Conservation (phyloP, 2,113 vertebrate genomes). For the Agelaius phoeniceus region DNA sequence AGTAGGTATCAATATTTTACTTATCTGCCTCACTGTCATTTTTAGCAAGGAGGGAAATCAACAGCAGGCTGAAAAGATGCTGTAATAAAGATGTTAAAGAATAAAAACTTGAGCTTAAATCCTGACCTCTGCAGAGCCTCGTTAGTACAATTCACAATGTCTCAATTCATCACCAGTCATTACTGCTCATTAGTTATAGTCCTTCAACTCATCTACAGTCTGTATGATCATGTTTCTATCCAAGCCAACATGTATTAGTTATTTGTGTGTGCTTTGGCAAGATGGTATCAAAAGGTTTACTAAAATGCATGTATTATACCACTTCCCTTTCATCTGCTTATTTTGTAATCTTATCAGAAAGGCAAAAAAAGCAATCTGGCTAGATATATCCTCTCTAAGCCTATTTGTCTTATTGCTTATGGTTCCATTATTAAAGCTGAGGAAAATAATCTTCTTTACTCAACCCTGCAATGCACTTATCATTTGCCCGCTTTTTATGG, state of each 20-base stretch:
- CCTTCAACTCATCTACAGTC: background rate
- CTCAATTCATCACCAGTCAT: background rate
- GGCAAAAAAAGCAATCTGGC: conserved; percentile 45
- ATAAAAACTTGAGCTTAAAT: conserved; percentile 5
- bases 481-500: background rate
- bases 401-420: conserved; percentile 57
- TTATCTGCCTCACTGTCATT: background rate
- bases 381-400: conserved; percentile 46
- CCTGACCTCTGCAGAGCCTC: background rate
- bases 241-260: background rate
- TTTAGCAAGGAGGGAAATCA: background rate
- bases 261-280: background rate
- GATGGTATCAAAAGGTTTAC: conserved; percentile 24
- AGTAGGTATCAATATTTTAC: background rate
- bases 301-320: conserved; percentile 17
- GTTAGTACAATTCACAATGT: background rate
- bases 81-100: conserved; percentile 19
- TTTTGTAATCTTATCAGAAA: conserved; percentile 61
- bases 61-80: background rate
- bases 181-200: conserved; percentile 16
- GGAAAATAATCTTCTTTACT: conserved; percentile 54
- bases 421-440: conserved; percentile 47
- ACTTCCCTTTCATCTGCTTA: conserved; percentile 52
- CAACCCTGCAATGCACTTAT: background rate
- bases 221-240: background rate